A percentile compares a stretch with the other conserved stretches of the same genome.
Conservation (phyloP, 2,797 vertebrate genomes). For the Serranus cabrilla region DNA sequence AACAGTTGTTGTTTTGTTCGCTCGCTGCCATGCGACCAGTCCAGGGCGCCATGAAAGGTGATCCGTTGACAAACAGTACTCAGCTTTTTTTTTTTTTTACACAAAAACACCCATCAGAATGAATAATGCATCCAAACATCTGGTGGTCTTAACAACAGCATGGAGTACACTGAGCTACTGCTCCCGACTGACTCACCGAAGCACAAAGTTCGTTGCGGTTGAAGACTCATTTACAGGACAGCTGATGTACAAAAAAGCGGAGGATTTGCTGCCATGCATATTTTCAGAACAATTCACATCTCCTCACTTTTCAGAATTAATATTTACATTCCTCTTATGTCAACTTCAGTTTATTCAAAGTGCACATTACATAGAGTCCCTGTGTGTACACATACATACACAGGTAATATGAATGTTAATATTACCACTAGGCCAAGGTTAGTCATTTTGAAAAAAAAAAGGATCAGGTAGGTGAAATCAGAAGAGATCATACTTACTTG, state of each 20-base stretch:
- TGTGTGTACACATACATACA: too few species aligned
- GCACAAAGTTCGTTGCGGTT: slow-evolving; percentile 28
- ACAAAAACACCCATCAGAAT: slow-evolving; percentile 69
- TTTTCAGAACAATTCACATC: neutral
- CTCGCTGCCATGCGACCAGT: slow-evolving; percentile 60
- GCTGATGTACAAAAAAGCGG: neutral
- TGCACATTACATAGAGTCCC: too few species aligned
- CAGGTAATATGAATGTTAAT: too few species aligned
- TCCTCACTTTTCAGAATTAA: neutral
- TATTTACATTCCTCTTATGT: neutral
- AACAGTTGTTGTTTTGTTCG: slow-evolving; percentile 69
- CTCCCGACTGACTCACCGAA: slow-evolving; percentile 36
- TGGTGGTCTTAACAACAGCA: slow-evolving; percentile 62
- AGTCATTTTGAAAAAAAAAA: too few species aligned
- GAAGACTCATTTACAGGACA: neutral
- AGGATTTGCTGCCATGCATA: neutral
- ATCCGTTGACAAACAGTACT: slow-evolving; percentile 65
- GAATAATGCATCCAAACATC: slow-evolving; percentile 76
- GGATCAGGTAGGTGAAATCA: too few species aligned
- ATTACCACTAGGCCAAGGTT: too few species aligned
- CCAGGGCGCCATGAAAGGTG: slow-evolving; percentile 53
- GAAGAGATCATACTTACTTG: too few species aligned
- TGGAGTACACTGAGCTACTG: slow-evolving; percentile 47
- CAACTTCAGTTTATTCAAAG: neutral
- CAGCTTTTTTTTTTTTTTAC: slow-evolving; percentile 34